Percentiles rank a stretch among this genome's conserved stretches.
Conservation (phyloP, 1,140 invertebrate genomes). For the Amyelois transitella region DNA sequence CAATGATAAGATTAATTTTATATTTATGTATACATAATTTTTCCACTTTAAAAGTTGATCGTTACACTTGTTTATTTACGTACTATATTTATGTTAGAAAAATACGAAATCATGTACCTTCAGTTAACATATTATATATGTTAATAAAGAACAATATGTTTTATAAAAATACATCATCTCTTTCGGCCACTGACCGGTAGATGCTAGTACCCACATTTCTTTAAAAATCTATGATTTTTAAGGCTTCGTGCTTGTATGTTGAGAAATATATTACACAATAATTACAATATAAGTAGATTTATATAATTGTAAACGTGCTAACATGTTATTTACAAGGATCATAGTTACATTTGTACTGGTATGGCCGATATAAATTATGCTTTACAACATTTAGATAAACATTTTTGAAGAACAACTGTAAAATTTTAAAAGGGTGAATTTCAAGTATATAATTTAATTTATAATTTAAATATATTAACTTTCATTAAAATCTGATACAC, state of each 20-base stretch:
- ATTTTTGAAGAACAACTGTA: constrained; percentile 51
- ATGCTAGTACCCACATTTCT: constrained; percentile 63
- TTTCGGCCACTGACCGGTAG: constrained; percentile 48
- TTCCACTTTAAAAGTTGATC: constrained; percentile 58
- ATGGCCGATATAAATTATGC: constrained; percentile 61
- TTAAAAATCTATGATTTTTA: constrained; percentile 74
- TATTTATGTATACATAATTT: constrained; percentile 43
- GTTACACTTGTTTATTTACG: constrained; percentile 56
- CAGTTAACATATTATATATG: constrained; percentile 73
- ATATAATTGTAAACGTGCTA: constrained; percentile 54
- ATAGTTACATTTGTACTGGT: constrained; percentile 63
- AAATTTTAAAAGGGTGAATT: constrained; percentile 30
- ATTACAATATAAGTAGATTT: constrained; percentile 66
- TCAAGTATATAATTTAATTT: neutral
- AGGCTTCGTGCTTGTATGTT: constrained; percentile 67
- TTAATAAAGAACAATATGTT: constrained; percentile 73
- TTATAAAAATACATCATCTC: constrained; percentile 71
- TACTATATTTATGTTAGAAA: constrained; percentile 67
- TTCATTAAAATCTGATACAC: constrained; percentile 54
- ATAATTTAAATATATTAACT: constrained; percentile 32
- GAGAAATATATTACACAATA: constrained; percentile 69
- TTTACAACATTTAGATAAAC: constrained; percentile 61
- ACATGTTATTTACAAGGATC: constrained; percentile 63
- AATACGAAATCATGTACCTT: constrained; percentile 72
- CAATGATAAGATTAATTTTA: constrained; percentile 43